Evolutionary conservation across 2,797 vertebrate species (phyloP), one percentile per base, ranked within the genome.

Genomic region (Scarus forsteni): DNA sequence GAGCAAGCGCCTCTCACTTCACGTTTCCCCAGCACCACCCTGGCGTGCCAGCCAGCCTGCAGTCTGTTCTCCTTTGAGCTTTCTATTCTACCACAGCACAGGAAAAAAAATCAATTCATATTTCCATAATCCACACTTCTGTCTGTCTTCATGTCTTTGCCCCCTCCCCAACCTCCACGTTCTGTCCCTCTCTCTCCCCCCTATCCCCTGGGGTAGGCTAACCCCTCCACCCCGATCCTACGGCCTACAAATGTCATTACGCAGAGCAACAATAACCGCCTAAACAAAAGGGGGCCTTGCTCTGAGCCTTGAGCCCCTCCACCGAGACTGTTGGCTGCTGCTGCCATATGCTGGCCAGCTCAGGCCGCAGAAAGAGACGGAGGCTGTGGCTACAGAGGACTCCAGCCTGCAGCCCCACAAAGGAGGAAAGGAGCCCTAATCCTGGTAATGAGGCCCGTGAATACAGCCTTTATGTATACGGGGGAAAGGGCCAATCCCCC

Each of bases 51-150:
- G 96, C 95, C 95, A 95, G 94, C 94, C 93, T 95, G 94, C 95
- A 95, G 92, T 92, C 94, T 95, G 96, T 95, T 95, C 95, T 95
- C 93, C 96, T 97, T 96, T 97, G 95, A 97, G 95, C 81, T 90
- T 92, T 92, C 92, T 94, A 93, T 97, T 96, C 95, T 95, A 95
- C 93, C 93, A 95, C 92, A 89, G 94, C 90, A 89, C 75, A 88
- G 83, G 95, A 89, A 91, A 89, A 81, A 90, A 97, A 97, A 98
- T 97, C 97, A 96, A 96, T 97, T 96, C 97, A 98, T 98, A 99
- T 99, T 99, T 99, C 97, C 98, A 99, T 99, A 99, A 99, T 99
- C 98, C 98, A 98, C 96, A 95, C 94, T 95, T 95, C 95, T 96
- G 95, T 93, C 93, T 92, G 92, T 92, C 91, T 93, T 85, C 82